phyloP scores from a whole-genome alignment of 2,113 vertebrate species.

The Sprattus sprattus region DNA sequence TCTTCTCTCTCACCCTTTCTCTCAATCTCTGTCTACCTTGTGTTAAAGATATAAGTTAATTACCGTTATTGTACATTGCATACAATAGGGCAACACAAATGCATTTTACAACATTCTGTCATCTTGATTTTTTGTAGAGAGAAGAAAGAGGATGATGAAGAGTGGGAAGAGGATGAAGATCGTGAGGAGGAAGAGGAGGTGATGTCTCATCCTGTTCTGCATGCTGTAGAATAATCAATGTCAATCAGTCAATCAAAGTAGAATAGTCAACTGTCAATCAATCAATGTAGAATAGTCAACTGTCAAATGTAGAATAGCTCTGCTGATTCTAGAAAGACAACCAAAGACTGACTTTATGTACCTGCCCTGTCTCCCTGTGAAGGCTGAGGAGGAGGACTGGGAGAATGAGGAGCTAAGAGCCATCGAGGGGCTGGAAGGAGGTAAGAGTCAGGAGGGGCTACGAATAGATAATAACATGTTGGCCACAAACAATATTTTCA shows the following conservation, averaged over 20 bases:
- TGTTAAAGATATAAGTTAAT: neutral
- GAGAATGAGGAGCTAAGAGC: constrained; percentile 51
- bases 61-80: neutral
- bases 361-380: neutral
- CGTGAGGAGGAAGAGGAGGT: constrained; percentile 48
- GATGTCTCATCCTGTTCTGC: neutral
- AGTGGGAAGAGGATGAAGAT: constrained; percentile 53
- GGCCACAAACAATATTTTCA: no score
- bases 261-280: no score
- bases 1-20: neutral
- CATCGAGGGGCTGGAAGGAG: constrained; percentile 50
- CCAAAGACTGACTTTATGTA: no score
- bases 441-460: neutral
- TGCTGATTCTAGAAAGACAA: no score
- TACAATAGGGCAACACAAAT: neutral
- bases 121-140: constrained; percentile 39
- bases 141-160: constrained; percentile 46
- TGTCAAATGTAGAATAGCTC: no score
- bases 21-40: neutral
- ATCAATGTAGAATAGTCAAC: no score
- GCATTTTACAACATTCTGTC: neutral
- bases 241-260: no score
- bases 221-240: neutral
- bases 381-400: constrained; percentile 58
- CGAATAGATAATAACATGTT: no score